Evolutionary conservation across 2,888 invertebrate genomes (phyloP).

Genomic region (Fragum fragum): DNA sequence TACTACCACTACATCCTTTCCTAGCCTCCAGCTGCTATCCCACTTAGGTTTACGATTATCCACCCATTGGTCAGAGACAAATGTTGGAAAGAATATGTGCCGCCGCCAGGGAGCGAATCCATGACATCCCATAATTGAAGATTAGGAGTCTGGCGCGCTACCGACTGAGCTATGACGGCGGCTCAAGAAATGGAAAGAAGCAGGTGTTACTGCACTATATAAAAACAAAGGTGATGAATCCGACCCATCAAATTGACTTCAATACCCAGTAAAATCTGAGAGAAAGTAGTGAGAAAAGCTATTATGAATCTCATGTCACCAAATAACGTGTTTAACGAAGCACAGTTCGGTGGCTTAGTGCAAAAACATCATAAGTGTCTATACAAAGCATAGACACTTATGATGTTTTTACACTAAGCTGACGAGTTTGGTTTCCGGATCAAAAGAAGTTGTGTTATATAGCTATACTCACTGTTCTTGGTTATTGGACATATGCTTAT

Average conservation of each 20-base stretch:
- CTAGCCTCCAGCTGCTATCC: no score
- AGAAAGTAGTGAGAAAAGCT: neutral
- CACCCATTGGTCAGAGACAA: no score
- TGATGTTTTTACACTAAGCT: neutral
- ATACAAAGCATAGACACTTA: no score
- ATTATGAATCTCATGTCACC: neutral
- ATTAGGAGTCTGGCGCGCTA: neutral
- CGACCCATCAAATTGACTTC: neutral
- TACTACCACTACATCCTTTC: no score
- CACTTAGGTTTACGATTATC: no score
- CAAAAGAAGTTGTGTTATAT: neutral
- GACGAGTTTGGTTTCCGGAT: constrained; percentile 13
- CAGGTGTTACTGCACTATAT: constrained; percentile 5
- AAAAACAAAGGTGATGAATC: constrained; percentile 17
- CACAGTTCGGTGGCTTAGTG: no score
- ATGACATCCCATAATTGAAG: no score
- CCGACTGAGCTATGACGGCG: no score
- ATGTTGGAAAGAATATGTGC: no score
- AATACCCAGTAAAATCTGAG: neutral
- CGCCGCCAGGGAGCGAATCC: no score
- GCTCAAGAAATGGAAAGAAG: constrained; percentile 25
- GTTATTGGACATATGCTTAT: neutral
- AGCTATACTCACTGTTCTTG: neutral
- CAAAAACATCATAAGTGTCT: no score
- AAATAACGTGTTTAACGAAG: no score